A percentile compares a stretch with the other conserved stretches of the same genome.
Evolutionary conservation across 2,797 vertebrate genomes (phyloP).

Genomic region (Pelodytes ibericus): DNA sequence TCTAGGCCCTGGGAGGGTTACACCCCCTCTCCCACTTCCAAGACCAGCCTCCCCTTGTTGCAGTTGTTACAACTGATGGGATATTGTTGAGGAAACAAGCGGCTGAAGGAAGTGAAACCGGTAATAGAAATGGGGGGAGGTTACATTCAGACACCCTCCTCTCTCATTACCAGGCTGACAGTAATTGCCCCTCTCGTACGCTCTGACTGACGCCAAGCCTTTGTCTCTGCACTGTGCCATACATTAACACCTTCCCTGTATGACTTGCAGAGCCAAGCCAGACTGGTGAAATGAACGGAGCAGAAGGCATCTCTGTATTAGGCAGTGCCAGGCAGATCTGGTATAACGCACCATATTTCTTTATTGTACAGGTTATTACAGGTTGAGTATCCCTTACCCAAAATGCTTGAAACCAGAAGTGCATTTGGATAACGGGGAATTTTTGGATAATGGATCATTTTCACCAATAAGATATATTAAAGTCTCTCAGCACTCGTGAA

Average conservation of each 20-base stretch:
- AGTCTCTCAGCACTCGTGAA: too few species aligned
- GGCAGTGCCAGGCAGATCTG: background rate
- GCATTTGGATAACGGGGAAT: too few species aligned
- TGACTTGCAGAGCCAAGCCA: background rate
- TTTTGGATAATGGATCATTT: too few species aligned
- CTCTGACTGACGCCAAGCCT: conserved; percentile 39
- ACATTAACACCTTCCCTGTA: conserved; percentile 43
- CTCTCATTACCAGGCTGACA: conserved; percentile 51
- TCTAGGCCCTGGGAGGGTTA: background rate
- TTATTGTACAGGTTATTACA: too few species aligned
- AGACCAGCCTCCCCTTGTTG: conserved; percentile 22
- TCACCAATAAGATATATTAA: too few species aligned
- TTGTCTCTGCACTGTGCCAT: conserved; percentile 40
- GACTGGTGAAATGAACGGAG: background rate
- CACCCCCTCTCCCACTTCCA: conserved; percentile 8
- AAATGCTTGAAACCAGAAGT: too few species aligned
- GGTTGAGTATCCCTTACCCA: too few species aligned
- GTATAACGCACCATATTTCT: too few species aligned
- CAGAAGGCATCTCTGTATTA: background rate
- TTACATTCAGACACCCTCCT: conserved; percentile 45
- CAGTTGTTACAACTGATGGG: conserved; percentile 40
- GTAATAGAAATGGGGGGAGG: conserved; percentile 48
- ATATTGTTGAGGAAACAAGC: conserved; percentile 50
- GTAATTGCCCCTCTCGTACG: conserved; percentile 52
- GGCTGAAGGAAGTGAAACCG: conserved; percentile 43